Base-by-base conservation (phyloP, 2,888 invertebrate genomes). In the Epicampocera succincta region DNA sequence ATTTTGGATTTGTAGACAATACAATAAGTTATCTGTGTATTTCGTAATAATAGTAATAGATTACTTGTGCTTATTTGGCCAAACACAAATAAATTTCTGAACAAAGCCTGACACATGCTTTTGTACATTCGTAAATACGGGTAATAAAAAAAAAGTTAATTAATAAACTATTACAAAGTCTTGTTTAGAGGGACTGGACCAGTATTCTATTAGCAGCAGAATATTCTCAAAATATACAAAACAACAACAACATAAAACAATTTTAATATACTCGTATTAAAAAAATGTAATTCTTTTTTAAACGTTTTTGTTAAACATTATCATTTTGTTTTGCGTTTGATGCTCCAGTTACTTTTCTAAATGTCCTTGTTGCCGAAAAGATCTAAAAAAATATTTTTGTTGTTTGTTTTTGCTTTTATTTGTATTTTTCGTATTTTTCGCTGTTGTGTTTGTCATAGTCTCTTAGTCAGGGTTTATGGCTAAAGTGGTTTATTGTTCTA, bases 401-500 rank as follows among this genome's bases (percentile, higher is more conserved):
- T 54, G 50, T 33, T 5, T 3, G 8, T 60, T 50, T 42, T 19
- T 25, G 29, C 4, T 3, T 74, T 0, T 60, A 0, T 2, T 46
- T 48, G 17, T 42, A 4, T 29, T 29, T 29, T 29, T 29, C 6
- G 3, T 29, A 29, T 33, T 33, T 33, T 33, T 5, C 33, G 8
- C 33, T 42, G 25, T 38, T 13, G 48, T 40, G 69, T 63, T 54
- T 65, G 13, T 56, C 61, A 73, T 19, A 56, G 74, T 60, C 42
- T 65, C 19, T 73, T 56, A 63, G 81, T 52, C 73, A 60, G 63
- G 69, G 50, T 74, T 58, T 73, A 58, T 52, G 19, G 68, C 63
- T 69, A 66, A 78, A 72, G 65, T 58, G 65, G 48, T 78, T 78
- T 72, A 71, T 72, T 78, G 56, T 72, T 66, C 44, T 46, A 60